Evolutionary conservation across 1,140 invertebrate genomes (phyloP).

Genomic region (Aphis gossypii): DNA sequence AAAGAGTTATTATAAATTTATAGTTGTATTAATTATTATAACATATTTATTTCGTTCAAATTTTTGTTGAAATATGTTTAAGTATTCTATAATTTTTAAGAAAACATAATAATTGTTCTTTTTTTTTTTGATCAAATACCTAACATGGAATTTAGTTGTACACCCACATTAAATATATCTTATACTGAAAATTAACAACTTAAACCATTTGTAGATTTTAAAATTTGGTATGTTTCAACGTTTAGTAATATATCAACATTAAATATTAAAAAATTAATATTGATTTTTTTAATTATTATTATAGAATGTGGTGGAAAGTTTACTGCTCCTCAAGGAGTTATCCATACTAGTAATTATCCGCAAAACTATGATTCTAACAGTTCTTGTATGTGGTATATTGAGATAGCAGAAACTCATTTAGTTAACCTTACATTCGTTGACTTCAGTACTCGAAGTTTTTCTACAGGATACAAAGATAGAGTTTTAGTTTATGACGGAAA

Average conservation of each 20-base stretch:
- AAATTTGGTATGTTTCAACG: too few relatives aligned
- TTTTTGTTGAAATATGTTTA: too few relatives aligned
- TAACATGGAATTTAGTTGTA: too few relatives aligned
- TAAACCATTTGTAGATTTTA: too few relatives aligned
- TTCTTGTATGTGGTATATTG: conserved; percentile 83
- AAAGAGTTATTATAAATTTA: too few relatives aligned
- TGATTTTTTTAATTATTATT: background rate
- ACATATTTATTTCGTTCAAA: too few relatives aligned
- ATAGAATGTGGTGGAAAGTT: conserved; percentile 81
- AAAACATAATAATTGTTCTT: too few relatives aligned
- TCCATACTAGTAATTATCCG: conserved; percentile 86
- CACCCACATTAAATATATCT: too few relatives aligned
- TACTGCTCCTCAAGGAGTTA: conserved; percentile 70
- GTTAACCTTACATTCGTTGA: conserved; percentile 76
- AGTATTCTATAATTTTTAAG: too few relatives aligned
- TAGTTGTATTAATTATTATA: too few relatives aligned
- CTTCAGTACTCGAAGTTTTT: conserved; percentile 68
- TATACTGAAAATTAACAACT: too few relatives aligned
- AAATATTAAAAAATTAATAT: background rate
- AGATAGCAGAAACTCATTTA: conserved; percentile 74
- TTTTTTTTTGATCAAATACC: too few relatives aligned
- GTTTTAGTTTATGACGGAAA: conserved; percentile 73
- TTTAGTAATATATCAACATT: background rate
- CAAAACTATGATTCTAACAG: conserved; percentile 71
- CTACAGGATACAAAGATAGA: background rate